phyloP scores from a whole-genome alignment of 1,140 invertebrate species.

The Drosophila suzukii region DNA sequence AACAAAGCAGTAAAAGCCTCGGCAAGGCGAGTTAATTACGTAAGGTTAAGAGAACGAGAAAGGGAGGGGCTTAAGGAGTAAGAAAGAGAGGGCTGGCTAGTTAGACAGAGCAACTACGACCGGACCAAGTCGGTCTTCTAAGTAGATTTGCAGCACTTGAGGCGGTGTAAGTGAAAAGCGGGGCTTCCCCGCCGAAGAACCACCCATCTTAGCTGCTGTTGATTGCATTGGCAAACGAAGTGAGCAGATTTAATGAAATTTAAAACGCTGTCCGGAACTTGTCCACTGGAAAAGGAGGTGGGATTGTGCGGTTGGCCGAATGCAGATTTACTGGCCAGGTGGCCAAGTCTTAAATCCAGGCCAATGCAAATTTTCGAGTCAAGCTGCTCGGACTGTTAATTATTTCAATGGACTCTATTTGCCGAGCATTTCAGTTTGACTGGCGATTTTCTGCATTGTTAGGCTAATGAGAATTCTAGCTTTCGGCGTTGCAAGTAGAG shows the following conservation, averaged over 20 bases:
- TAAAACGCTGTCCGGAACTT: constrained; percentile 63
- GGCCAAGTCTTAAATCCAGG: constrained; percentile 8
- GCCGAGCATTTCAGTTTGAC: constrained; percentile 52
- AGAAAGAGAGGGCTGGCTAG: constrained; percentile 13
- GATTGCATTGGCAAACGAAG: constrained; percentile 82
- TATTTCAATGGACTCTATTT: constrained; percentile 75
- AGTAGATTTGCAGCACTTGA: constrained; percentile 77
- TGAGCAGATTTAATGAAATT: constrained; percentile 82
- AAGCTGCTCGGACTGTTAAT: constrained; percentile 50
- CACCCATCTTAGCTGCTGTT: constrained; percentile 51
- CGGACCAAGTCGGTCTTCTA: constrained; percentile 34
- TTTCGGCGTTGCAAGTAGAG: constrained; percentile 5
- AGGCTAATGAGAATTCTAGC: constrained; percentile 61
- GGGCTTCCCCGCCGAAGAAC: constrained; percentile 26
- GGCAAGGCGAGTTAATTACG: constrained; percentile 68
- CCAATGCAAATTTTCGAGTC: constrained; percentile 57
- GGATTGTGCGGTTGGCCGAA: constrained; percentile 41
- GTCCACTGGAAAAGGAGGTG: constrained; percentile 12
- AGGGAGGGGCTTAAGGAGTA: not conserved
- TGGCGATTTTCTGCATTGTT: constrained; percentile 61
- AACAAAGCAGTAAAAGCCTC: constrained; percentile 13
- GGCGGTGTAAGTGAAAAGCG: constrained; percentile 77
- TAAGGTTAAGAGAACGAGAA: constrained; percentile 54
- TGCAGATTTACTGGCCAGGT: constrained; percentile 44
- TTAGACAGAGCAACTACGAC: constrained; percentile 16